Conservation (phyloP, 2,113 vertebrate species). For the Sigmodon hispidus region DNA sequence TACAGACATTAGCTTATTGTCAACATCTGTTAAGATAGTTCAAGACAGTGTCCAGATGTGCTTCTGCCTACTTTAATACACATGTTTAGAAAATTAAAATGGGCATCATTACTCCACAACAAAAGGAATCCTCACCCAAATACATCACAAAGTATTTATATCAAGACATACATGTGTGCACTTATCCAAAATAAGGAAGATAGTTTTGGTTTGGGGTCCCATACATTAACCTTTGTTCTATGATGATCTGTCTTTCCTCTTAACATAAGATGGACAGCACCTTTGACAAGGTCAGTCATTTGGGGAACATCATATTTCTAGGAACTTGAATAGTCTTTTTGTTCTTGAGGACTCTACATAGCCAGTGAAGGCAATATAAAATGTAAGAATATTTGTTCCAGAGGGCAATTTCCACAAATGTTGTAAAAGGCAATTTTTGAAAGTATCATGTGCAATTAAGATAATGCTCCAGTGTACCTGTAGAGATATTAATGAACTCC, state of each 20-base stretch:
- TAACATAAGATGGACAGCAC: background rate
- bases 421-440: slow-evolving; percentile 78
- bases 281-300: background rate
- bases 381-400: slow-evolving; percentile 36
- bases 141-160: background rate
- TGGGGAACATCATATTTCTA: background rate
- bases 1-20: background rate
- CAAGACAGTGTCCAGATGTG: background rate
- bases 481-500: slow-evolving; percentile 86
- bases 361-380: background rate
- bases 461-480: slow-evolving; percentile 78
- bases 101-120: background rate
- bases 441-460: slow-evolving; percentile 82
- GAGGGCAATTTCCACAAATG: slow-evolving; percentile 63
- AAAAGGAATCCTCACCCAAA: background rate
- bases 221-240: background rate
- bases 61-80: background rate
- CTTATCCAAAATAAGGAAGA: background rate
- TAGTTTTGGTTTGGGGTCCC: background rate
- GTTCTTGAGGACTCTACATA: background rate
- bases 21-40: slow-evolving; percentile 12
- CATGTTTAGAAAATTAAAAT: background rate
- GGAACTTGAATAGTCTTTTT: background rate
- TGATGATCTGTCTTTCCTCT: background rate
- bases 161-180: background rate